Evolutionary conservation across 2,888 invertebrate species (phyloP).

Genomic region (Lepidochitona cinerea): DNA sequence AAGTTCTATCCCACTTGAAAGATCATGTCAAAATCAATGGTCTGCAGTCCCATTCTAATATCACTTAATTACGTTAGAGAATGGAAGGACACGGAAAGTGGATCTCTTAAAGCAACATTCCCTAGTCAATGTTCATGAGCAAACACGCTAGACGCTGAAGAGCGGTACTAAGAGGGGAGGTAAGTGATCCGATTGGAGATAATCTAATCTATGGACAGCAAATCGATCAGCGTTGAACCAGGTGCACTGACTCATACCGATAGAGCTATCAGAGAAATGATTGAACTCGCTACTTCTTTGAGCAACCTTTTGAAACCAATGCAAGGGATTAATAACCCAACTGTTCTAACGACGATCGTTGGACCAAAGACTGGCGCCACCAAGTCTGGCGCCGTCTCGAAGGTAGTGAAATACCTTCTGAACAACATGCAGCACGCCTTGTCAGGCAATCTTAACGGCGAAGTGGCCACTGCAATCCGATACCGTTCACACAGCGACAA

Average conservation of each 20-base stretch:
- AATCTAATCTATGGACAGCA: not conserved
- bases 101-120: not conserved
- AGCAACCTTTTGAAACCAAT: too few species aligned
- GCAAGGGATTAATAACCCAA: not conserved
- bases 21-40: not conserved
- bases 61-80: not conserved
- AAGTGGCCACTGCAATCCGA: not conserved
- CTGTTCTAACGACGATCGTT: not conserved
- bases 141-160: not conserved
- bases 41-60: not conserved
- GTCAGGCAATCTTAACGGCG: not conserved
- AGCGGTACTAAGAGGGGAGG: not conserved
- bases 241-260: not conserved
- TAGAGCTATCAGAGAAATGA: not conserved
- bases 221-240: not conserved
- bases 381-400: not conserved
- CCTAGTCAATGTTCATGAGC: not conserved
- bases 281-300: too few species aligned
- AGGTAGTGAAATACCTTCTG: not conserved
- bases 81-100: not conserved
- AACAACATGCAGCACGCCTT: not conserved
- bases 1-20: too few species aligned
- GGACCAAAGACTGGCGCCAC: not conserved
- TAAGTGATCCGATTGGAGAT: constrained; percentile 4
- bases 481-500: not conserved